Conservation (phyloP, 2,888 invertebrate genomes). For the Crematogaster levior region DNA sequence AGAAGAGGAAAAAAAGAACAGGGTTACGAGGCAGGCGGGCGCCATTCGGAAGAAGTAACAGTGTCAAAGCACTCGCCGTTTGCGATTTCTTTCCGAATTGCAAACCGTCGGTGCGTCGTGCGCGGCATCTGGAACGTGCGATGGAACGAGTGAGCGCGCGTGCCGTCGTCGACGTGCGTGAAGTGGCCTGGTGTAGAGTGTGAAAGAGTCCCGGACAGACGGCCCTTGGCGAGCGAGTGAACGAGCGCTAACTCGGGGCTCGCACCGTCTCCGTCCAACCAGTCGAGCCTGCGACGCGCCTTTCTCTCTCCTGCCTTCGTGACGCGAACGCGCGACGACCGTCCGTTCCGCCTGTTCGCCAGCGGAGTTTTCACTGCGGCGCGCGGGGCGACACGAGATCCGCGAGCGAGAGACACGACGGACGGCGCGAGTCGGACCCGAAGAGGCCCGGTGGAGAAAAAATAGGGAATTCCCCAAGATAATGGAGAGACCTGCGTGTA, state of each 20-base stretch:
- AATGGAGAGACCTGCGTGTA: constrained; percentile 56
- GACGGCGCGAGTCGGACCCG: constrained; percentile 18
- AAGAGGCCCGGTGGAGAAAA: too few relatives aligned
- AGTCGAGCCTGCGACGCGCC: constrained; percentile 50
- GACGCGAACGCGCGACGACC: constrained; percentile 19
- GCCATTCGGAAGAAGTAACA: constrained; percentile 58
- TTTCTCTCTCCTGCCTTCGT: constrained; percentile 41
- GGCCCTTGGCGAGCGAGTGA: constrained; percentile 33
- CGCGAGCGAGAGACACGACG: constrained; percentile 9
- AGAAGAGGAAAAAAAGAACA: neutral
- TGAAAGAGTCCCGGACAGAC: constrained; percentile 5
- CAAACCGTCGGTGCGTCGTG: neutral
- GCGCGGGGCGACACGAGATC: constrained; percentile 64
- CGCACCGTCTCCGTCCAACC: constrained; percentile 54
- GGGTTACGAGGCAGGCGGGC: constrained; percentile 23
- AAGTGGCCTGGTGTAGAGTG: constrained; percentile 2
- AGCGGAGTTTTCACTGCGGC: constrained; percentile 70
- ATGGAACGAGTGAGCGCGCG: constrained; percentile 33
- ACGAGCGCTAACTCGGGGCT: constrained; percentile 31
- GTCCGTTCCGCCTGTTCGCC: constrained; percentile 51
- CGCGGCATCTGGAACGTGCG: constrained; percentile 28
- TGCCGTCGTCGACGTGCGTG: constrained; percentile 1
- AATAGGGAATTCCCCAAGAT: constrained; percentile 5
- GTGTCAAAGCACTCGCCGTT: constrained; percentile 36
- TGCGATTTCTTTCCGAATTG: neutral